Base-by-base conservation (phyloP, 2,797 vertebrate genomes). In the Anguilla anguilla region DNA sequence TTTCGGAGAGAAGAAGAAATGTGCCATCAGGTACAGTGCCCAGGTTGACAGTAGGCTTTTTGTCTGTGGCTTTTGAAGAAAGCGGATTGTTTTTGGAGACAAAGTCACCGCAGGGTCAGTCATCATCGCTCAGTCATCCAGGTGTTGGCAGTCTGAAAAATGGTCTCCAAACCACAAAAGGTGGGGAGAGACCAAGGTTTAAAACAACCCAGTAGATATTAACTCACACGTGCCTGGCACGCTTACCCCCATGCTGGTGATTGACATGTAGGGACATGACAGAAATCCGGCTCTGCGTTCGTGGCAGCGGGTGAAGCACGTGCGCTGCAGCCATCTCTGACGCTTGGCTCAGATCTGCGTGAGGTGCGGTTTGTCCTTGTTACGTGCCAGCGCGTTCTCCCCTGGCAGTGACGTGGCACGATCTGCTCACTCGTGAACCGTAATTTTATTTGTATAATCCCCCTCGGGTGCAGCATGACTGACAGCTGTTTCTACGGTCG, bases 371-470 rank as follows among this genome's bases (percentile, higher is more conserved):
- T 35, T 1, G 55, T 28, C 77, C 77, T 49, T 81, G 77, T 22
- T 2, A 15, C 3, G 28, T 43, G 39, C 84, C 15, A 1, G 57
- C 43, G 4, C 31, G n/a, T 69, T 28, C 1, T 31, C 6, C 55
- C 31, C 57, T 28, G 51, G 82, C 43, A 35, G 49, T 28, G 6
- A 69, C 6, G 64, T 69, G 57, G 35, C n/a, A 22, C 31, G 19
- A 46, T 39, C 55, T 25, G 28, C 72, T 35, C n/a, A 31, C 84
- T 39, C n/a, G 59, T 28, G 31, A 59, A 61, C 57, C 35, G 2
- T 85, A 19, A 19, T 84, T 69, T 61, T 77, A 77, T 77, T 77
- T 77, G 39, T 39, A 19, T 79, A 86, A 92, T 94, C 90, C 89
- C 59, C 69, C 7, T 28, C 53, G 10, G 67, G 31, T 88, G 43